These are phyloP conservation scores for Popillia japonica DNA, from an alignment of 1,140 invertebrate genomes.

Conservation along the genomic window DNA sequence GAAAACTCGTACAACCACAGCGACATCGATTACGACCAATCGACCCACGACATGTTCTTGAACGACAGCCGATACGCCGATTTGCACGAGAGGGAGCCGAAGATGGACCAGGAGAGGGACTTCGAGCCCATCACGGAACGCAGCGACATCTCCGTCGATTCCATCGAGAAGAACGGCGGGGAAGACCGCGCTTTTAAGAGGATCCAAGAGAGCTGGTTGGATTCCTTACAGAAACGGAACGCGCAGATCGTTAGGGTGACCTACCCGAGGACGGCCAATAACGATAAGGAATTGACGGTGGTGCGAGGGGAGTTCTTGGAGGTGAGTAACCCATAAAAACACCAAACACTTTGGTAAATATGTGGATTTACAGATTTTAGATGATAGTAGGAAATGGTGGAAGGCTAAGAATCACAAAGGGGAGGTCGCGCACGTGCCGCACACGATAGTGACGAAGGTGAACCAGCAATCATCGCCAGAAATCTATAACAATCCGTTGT, in stretches of 20 bases:
- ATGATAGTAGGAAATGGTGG: constrained; percentile 98
- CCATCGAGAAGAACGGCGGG: constrained; percentile 71
- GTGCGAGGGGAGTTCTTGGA: constrained; percentile 94
- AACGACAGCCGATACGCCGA: constrained; percentile 65
- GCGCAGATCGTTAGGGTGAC: constrained; percentile 91
- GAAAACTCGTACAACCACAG: constrained; percentile 65
- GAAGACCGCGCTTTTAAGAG: constrained; percentile 61
- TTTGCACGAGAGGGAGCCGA: constrained; percentile 55
- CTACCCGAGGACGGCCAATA: constrained; percentile 95
- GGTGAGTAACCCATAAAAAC: constrained; percentile 63
- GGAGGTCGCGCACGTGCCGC: constrained; percentile 92
- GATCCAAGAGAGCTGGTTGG: constrained; percentile 73
- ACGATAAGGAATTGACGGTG: constrained; percentile 97
- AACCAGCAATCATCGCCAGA: constrained; percentile 61
- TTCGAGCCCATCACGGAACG: constrained; percentile 63
- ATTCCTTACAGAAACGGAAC: constrained; percentile 76
- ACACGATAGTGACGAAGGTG: constrained; percentile 88
- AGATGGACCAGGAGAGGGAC: constrained; percentile 53
- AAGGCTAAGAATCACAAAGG: constrained; percentile 91
- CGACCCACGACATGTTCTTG: constrained; percentile 61
- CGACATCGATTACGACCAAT: constrained; percentile 67
- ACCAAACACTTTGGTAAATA: too few relatives aligned
- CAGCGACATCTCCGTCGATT: constrained; percentile 80
- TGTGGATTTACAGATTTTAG: constrained; percentile 84
- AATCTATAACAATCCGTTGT: constrained; percentile 78